Percentiles rank a stretch among this genome's conserved stretches.
Evolutionary conservation across 1,140 invertebrate genomes (phyloP).

Genomic region (Scylla paramamosain): DNA sequence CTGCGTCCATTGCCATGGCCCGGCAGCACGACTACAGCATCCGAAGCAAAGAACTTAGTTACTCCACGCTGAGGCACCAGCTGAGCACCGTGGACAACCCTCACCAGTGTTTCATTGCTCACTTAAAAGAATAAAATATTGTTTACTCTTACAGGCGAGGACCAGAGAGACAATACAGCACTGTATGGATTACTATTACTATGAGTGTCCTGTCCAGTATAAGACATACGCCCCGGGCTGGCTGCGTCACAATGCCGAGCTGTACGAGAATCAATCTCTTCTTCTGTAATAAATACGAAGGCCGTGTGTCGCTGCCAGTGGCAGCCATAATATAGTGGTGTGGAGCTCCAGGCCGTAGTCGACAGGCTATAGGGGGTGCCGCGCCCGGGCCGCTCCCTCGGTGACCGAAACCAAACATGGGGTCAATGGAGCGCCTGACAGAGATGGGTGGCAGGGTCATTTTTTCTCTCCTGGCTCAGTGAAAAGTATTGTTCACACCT

Average conservation of each 20-base stretch:
- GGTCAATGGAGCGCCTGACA: slow-evolving; percentile 9
- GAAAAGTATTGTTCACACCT: slow-evolving; percentile 14
- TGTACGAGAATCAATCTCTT: not conserved
- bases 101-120: too few species aligned
- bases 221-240: not conserved
- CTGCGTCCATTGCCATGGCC: too few species aligned
- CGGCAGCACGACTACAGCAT: too few species aligned
- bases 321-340: not conserved
- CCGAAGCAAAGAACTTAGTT: too few species aligned
- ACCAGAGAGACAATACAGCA: not conserved
- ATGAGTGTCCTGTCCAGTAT: not conserved
- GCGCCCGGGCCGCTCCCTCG: not conserved
- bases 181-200: not conserved
- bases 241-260: not conserved
- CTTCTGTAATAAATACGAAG: not conserved
- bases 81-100: too few species aligned
- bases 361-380: not conserved
- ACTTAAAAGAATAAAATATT: too few species aligned
- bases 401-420: not conserved
- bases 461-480: not conserved
- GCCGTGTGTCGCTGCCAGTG: not conserved
- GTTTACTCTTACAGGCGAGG: not conserved
- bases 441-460: not conserved
- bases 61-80: too few species aligned
- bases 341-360: not conserved